Percentiles rank a stretch among this genome's conserved stretches.
phyloP scores from a whole-genome alignment of 2,113 vertebrate genomes.

The Cacatua alba region DNA sequence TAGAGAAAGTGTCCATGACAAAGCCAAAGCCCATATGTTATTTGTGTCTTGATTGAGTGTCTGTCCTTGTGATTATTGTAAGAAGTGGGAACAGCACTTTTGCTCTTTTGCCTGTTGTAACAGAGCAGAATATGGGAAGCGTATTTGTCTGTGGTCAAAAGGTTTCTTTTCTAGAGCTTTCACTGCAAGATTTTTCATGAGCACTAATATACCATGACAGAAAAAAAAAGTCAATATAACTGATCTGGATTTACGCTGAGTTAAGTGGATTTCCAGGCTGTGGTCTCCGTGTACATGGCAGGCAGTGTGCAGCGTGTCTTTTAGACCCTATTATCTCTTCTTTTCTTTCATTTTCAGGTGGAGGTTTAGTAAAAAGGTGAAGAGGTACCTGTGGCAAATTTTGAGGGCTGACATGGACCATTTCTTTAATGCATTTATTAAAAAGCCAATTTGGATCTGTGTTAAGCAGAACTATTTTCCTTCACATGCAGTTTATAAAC shows the following conservation, averaged over 20 bases:
- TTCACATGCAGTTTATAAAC: background rate
- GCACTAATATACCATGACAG: background rate
- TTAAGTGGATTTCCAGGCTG: slow-evolving; percentile 13
- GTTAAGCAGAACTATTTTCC: background rate
- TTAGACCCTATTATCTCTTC: background rate
- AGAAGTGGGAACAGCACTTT: background rate
- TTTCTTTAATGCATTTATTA: slow-evolving; percentile 6
- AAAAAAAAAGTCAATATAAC: slow-evolving; percentile 24
- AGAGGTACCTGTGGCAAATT: background rate
- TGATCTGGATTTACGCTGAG: background rate
- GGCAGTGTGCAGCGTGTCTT: background rate
- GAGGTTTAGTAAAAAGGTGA: background rate
- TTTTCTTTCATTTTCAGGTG: background rate
- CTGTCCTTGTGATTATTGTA: background rate
- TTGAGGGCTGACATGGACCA: background rate
- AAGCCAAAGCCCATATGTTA: background rate
- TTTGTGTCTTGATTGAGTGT: background rate
- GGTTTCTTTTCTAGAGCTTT: slow-evolving; percentile 5
- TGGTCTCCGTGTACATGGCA: background rate
- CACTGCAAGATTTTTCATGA: background rate
- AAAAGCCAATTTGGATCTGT: background rate
- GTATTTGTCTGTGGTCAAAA: slow-evolving; percentile 15
- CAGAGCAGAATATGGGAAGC: background rate
- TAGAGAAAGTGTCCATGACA: background rate
- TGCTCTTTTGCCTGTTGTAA: background rate